Conservation (phyloP, 2,797 vertebrate species). For the Ptychobarbus kaznakovi region DNA sequence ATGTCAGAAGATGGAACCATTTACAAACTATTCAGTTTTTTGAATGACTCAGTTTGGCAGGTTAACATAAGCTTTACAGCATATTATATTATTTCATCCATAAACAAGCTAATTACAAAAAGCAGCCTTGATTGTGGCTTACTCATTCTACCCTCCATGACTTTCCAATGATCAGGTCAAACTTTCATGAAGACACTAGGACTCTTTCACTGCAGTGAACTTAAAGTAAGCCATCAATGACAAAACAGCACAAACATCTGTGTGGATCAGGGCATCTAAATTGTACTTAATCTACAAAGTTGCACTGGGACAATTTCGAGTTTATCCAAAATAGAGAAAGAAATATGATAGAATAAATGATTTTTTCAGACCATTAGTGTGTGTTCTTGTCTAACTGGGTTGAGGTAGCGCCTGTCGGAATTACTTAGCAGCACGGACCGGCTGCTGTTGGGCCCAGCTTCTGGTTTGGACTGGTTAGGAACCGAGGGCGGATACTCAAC, state of each 20-base stretch:
- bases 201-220: constrained; percentile 37
- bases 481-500: constrained; percentile 58
- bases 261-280: constrained; percentile 35
- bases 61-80: constrained; percentile 16
- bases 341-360: neutral
- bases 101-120: constrained; percentile 47
- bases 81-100: constrained; percentile 40
- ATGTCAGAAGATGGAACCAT: constrained; percentile 36
- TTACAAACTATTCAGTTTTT: constrained; percentile 21
- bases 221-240: neutral
- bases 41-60: constrained; percentile 27
- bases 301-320: neutral
- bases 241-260: neutral
- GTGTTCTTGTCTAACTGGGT: constrained; percentile 13
- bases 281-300: constrained; percentile 33
- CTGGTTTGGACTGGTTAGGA: constrained; percentile 55
- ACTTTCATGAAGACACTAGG: constrained; percentile 28
- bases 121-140: constrained; percentile 35
- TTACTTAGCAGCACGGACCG: constrained; percentile 36
- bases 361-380: neutral
- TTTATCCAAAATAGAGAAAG: neutral
- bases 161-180: constrained; percentile 41
- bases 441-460: constrained; percentile 42
- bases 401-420: constrained; percentile 41
- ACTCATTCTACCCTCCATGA: constrained; percentile 46